Base-by-base conservation (phyloP, 2,797 vertebrate genomes). In the Sebastes nivosus region DNA sequence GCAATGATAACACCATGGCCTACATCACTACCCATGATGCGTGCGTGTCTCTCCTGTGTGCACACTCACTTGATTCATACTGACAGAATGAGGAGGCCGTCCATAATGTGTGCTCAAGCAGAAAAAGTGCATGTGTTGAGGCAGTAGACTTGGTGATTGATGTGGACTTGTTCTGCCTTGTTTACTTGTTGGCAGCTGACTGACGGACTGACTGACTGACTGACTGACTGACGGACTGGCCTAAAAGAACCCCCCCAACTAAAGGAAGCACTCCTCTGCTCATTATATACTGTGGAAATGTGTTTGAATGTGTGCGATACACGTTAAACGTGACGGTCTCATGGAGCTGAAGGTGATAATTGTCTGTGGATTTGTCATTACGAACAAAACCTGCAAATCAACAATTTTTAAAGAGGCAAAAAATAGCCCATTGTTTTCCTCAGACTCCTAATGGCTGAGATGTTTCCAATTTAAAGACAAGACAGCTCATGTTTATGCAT, bases 71-170 rank as follows among this genome's bases (percentile, higher is more conserved):
- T 68, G 55, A 68, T 67, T 52, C 66, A 27, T 50, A 71, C 27
- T 78, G 77, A 75, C 65, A 77, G 81, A 84, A 73, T 68, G 77
- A 81, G 67, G 65, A 46, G 57, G 46, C 50, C 46, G 59, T 46
- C 58, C 32, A 25, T 64, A 69, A 69, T 72, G 75, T 67, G 50
- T 22, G 58, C 25, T 69, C 67, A 38, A 72, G 73, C 79, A 77
- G 60, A 81, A 30, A 22, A 34, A 18, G 74, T 80, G 70, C 16
- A 42, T 38, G 68, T 74, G 57, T 34, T 57, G 50, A 34, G 36
- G 42, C 32, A 25, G 38, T 36, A 18, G 34, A 27, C 55, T 30
- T 22, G 18, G 32, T 55, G 36, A 13, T 52, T 13, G 30, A 30
- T 60, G 63, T 65, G 13, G 42, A 67, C 20, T 16, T 34, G 24